phyloP scores from a whole-genome alignment of 2,888 invertebrate species.

The Notodonta ziczac region DNA sequence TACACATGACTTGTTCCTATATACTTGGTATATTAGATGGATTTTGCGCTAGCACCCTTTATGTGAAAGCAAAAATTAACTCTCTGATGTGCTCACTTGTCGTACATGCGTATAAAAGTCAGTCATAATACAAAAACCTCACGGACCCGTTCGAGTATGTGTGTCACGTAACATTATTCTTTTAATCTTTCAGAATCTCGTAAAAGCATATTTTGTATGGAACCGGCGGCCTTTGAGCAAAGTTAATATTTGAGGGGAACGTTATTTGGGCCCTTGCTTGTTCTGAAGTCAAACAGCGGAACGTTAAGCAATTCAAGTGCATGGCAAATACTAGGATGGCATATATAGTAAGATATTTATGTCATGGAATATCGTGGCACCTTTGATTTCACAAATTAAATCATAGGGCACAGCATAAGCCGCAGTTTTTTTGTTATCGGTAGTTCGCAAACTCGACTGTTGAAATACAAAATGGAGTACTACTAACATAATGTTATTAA shows the following conservation, averaged over 20 bases:
- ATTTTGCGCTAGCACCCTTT: not conserved
- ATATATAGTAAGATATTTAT: conserved; percentile 6
- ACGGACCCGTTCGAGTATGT: conserved; percentile 13
- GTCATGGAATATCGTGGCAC: not conserved
- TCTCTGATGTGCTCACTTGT: not conserved
- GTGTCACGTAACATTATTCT: conserved; percentile 30
- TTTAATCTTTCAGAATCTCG: conserved; percentile 36
- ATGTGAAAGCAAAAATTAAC: not conserved
- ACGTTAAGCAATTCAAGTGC: conserved; percentile 16
- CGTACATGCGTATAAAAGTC: not conserved
- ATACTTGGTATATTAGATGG: not conserved
- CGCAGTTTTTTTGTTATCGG: too few species aligned
- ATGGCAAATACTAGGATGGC: conserved; percentile 7
- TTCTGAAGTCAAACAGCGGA: conserved; percentile 13
- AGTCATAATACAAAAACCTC: conserved; percentile 21
- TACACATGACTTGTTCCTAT: not conserved
- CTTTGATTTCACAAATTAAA: too few species aligned
- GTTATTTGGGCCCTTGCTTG: conserved; percentile 20
- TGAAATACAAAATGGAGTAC: too few species aligned
- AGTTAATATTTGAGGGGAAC: conserved; percentile 22
- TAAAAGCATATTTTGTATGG: conserved; percentile 16
- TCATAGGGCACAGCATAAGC: too few species aligned
- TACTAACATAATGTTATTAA: too few species aligned
- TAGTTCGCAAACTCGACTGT: too few species aligned
- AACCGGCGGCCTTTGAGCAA: conserved; percentile 11